phyloP scores from a whole-genome alignment of 2,888 invertebrate species.

The Drosophila subquinaria region DNA sequence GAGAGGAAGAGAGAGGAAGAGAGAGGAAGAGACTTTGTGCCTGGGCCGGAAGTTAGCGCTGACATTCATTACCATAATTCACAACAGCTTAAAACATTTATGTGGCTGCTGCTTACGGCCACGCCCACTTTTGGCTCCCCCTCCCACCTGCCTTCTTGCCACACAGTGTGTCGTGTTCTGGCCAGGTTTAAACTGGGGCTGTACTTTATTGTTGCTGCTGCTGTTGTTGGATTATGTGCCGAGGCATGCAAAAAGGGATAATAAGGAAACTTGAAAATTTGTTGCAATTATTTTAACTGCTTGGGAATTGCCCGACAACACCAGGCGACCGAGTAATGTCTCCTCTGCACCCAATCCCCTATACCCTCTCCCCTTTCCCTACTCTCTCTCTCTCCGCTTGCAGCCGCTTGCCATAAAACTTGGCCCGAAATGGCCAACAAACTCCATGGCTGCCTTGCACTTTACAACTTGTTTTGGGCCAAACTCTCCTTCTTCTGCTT shows the following conservation, averaged over 20 bases:
- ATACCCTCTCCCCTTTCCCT: neutral
- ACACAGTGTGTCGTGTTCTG: constrained; percentile 2
- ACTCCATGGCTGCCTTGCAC: constrained; percentile 42
- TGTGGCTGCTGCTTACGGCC: constrained; percentile 67
- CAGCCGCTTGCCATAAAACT: constrained; percentile 29
- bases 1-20: neutral
- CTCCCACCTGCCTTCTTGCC: neutral
- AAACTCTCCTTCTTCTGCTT: constrained; percentile 7
- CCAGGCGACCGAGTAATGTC: neutral
- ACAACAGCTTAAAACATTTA: constrained; percentile 79
- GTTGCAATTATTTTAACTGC: constrained; percentile 74
- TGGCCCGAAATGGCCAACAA: constrained; percentile 24
- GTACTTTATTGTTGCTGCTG: constrained; percentile 9
- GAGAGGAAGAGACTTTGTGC: constrained; percentile 16
- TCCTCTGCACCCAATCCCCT: neutral
- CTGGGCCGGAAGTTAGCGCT: constrained; percentile 72
- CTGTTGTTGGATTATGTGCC: constrained; percentile 49
- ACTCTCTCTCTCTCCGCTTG: neutral
- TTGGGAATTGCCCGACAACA: constrained; percentile 60
- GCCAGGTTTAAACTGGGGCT: constrained; percentile 9
- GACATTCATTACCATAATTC: constrained; percentile 81
- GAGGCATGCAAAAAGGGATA: constrained; percentile 55
- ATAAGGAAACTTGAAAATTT: constrained; percentile 70
- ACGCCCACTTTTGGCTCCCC: constrained; percentile 14
- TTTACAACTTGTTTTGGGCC: constrained; percentile 55